Base-by-base conservation (phyloP, 2,888 invertebrate genomes). In the Drosophila emarginata region DNA sequence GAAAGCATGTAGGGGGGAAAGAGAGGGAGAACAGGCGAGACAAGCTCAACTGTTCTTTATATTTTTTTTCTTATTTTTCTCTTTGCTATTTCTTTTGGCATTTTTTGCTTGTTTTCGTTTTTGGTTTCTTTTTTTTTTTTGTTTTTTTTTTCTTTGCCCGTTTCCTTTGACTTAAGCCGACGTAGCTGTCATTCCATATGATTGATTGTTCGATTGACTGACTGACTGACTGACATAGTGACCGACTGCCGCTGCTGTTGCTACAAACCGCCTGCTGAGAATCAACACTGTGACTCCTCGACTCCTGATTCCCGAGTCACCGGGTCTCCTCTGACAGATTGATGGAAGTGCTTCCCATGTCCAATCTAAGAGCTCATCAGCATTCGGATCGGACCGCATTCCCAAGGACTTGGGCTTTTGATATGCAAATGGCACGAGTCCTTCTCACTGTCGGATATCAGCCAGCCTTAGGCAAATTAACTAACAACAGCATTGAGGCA, bases 181-280 rank as follows among this genome's bases (percentile, higher is more conserved):
- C 79, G 77, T 78, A 54, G 68, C 88, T 83, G 83, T 83, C 83
- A 82, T 79, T 85, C 83, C 64, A 50, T 75, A 82, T 83, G 83
- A 83, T 83, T 87, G 83, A 87, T 83, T 79, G 83, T 60, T 72
- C 72, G 82, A 83, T 82, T 85, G 88, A 87, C 79, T 85, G 85
- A 87, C 82, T 75, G 71, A 75, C 77, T 52, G 32, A 56, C 63
- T 61, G 63, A 36, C n/a, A n/a, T n/a, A n/a, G 50, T 26, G 56
- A 9, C 61, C 9, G 67, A 2, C 32, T 40, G 23, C 53, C 15
- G 56, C 1, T n/a, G 21, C 54, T 60, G 26, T n/a, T 53, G 6
- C 15, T 18, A 67, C 54, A 32, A 32, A 32, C 32, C 32, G 40
- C 11, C 60, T 32, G 60, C 53, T 53, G n/a, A 37, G 18, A 32